phyloP scores from a whole-genome alignment of 1,140 invertebrate species.

The Bombus sibiricus region DNA sequence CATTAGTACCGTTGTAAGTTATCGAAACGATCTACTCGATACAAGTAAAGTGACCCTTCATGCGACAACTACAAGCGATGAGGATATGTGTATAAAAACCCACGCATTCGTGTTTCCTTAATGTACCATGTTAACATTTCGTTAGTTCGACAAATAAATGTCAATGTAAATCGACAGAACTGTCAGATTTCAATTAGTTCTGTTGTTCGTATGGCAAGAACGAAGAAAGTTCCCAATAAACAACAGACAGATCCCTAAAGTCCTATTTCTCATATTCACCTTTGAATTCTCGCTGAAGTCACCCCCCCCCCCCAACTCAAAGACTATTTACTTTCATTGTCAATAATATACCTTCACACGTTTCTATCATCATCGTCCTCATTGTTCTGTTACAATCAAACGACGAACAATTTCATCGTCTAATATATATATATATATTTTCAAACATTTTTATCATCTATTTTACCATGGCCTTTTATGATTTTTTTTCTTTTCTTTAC shows the following conservation, averaged over 20 bases:
- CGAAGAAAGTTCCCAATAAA: neutral
- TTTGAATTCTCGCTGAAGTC: neutral
- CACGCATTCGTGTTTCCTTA: neutral
- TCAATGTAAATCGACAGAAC: neutral
- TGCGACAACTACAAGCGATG: slow-evolving; percentile 23
- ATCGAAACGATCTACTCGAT: neutral
- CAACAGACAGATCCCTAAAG: neutral
- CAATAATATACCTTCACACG: neutral
- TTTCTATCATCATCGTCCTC: neutral
- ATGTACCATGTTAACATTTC: neutral
- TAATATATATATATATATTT: neutral
- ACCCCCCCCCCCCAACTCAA: neutral
- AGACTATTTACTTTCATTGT: neutral
- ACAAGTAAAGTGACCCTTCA: neutral
- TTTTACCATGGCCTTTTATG: neutral
- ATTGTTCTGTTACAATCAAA: neutral
- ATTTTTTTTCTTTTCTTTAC: neutral
- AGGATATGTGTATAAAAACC: slow-evolving; percentile 18
- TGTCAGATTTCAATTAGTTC: neutral
- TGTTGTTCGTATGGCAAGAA: slow-evolving; percentile 8
- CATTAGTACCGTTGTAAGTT: neutral
- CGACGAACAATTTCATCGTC: neutral
- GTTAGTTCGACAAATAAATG: neutral
- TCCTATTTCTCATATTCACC: neutral
- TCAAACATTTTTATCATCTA: neutral